Conservation (phyloP, 1,140 invertebrate genomes). For the Monochamus saltuarius region DNA sequence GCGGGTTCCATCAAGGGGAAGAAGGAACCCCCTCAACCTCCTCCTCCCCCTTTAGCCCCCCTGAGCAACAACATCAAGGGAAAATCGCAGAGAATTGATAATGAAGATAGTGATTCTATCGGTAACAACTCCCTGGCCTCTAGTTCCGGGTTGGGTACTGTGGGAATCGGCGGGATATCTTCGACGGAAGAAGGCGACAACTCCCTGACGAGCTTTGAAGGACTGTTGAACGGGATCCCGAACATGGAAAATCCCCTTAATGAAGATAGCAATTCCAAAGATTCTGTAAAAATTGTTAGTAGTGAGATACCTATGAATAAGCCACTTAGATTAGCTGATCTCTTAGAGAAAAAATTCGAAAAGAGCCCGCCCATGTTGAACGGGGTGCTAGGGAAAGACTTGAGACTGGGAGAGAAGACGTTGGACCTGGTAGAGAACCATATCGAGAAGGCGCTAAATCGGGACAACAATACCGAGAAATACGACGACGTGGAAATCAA, state of each 20-base stretch:
- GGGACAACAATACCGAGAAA: slow-evolving; percentile 35
- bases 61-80: slow-evolving; percentile 47
- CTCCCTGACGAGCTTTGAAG: slow-evolving; percentile 63
- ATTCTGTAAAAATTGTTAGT: slow-evolving; percentile 53
- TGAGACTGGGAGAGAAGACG: slow-evolving; percentile 62
- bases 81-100: slow-evolving; percentile 41
- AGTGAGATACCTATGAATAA: slow-evolving; percentile 48
- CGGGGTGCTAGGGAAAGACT: slow-evolving; percentile 61
- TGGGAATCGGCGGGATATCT: slow-evolving; percentile 51
- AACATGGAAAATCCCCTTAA: slow-evolving; percentile 57
- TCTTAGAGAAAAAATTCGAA: slow-evolving; percentile 66
- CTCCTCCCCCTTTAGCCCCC: slow-evolving; percentile 56
- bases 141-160: slow-evolving; percentile 57
- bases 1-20: slow-evolving; percentile 43
- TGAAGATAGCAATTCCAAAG: slow-evolving; percentile 58
- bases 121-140: slow-evolving; percentile 59
- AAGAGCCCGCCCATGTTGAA: slow-evolving; percentile 61
- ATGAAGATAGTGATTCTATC: slow-evolving; percentile 61
- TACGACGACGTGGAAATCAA: too few relatives aligned
- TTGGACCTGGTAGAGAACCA: slow-evolving; percentile 65
- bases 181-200: slow-evolving; percentile 61
- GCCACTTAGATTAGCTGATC: slow-evolving; percentile 66
- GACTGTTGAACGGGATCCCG: slow-evolving; percentile 61
- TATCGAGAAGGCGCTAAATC: slow-evolving; percentile 58
- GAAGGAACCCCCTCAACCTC: slow-evolving; percentile 55